Evolutionary conservation across 1,140 invertebrate species (phyloP).

Genomic region (Epicauta chinensis): DNA sequence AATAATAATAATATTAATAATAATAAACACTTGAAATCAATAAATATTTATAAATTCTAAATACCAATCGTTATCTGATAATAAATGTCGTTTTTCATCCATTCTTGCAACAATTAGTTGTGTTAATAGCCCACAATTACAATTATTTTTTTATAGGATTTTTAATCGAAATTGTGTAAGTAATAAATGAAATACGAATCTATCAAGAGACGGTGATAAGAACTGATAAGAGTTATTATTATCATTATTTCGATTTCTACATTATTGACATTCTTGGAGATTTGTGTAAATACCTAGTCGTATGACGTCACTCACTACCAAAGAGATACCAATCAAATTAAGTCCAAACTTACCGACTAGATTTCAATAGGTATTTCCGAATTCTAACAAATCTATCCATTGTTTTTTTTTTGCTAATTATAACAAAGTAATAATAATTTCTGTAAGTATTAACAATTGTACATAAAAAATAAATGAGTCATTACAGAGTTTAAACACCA

Average conservation of each 20-base stretch:
- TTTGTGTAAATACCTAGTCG: too few species aligned
- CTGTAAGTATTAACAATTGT: too few species aligned
- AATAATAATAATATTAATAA: constrained; percentile 15
- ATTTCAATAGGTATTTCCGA: too few species aligned
- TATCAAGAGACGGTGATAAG: not conserved
- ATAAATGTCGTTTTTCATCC: constrained; percentile 8
- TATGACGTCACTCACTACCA: too few species aligned
- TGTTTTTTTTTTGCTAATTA: too few species aligned
- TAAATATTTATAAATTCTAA: not conserved
- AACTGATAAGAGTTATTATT: not conserved
- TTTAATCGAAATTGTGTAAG: not conserved
- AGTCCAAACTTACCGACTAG: too few species aligned
- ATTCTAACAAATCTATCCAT: too few species aligned
- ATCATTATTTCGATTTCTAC: not conserved
- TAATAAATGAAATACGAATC: not conserved
- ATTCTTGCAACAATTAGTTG: constrained; percentile 13
- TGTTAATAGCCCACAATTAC: not conserved
- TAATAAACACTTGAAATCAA: constrained; percentile 1
- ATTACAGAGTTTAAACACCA: too few species aligned
- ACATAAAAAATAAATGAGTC: too few species aligned
- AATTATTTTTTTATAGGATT: not conserved
- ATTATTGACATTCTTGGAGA: too few species aligned
- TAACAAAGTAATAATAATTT: too few species aligned
- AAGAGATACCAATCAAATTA: too few species aligned
- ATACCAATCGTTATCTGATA: constrained; percentile 11